Percentiles rank a stretch among this genome's conserved stretches.
These are phyloP conservation scores for Pimpla rufipes DNA, from an alignment of 2,888 invertebrate genomes.

Conservation along the genomic window DNA sequence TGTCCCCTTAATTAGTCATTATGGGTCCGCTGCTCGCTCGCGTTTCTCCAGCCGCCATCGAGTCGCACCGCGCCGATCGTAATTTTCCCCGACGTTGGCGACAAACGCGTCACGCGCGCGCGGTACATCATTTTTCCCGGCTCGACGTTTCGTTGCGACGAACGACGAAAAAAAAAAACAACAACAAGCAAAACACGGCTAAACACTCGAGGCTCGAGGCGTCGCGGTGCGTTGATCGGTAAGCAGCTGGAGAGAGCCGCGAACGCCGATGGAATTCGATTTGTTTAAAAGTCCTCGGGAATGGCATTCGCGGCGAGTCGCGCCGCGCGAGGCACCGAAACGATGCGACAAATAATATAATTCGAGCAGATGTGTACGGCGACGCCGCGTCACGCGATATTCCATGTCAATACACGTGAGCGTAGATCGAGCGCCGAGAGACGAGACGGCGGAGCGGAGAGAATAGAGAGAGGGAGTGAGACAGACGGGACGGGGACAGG, in stretches of 20 bases:
- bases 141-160: slow-evolving; percentile 52
- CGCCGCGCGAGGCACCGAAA: slow-evolving; percentile 43
- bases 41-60: slow-evolving; percentile 12
- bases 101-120: slow-evolving; percentile 77
- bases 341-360: slow-evolving; percentile 78
- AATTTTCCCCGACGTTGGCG: slow-evolving; percentile 79
- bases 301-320: slow-evolving; percentile 58
- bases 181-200: slow-evolving; percentile 10
- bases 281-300: slow-evolving; percentile 79
- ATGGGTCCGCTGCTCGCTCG: too few relatives aligned
- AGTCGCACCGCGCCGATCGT: slow-evolving; percentile 76
- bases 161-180: slow-evolving; percentile 54
- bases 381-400: slow-evolving; percentile 74
- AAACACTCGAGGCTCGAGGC: slow-evolving; percentile 67
- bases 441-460: slow-evolving; percentile 43
- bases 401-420: slow-evolving; percentile 74
- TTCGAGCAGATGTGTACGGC: slow-evolving; percentile 75
- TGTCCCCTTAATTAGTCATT: slow-evolving; percentile 75
- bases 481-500: slow-evolving; percentile 48
- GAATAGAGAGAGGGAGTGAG: slow-evolving; percentile 68
- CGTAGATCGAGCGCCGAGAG: not conserved
- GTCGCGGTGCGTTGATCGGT: slow-evolving; percentile 74
- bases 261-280: slow-evolving; percentile 78
- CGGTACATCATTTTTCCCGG: slow-evolving; percentile 46
- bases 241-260: slow-evolving; percentile 73